Base-by-base conservation (phyloP, 2,888 invertebrate species). In the Apoda limacodes region DNA sequence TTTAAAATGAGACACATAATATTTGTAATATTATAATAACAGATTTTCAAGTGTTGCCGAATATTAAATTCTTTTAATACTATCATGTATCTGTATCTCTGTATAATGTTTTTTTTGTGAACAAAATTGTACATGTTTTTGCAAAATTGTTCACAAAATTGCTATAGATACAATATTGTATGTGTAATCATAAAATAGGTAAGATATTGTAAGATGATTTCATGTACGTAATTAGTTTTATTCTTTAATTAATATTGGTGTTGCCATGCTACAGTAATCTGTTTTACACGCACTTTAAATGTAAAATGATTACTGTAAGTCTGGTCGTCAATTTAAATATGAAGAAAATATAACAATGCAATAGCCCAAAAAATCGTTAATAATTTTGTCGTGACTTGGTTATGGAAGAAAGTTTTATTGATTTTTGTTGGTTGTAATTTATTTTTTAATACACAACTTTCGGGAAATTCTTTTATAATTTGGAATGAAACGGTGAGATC, bases 11-110 rank as follows among this genome's bases (percentile, higher is more conserved):
- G n/a, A n/a, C n/a, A n/a, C n/a, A n/a, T n/a, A n/a, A n/a, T n/a
- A n/a, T n/a, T n/a, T n/a, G n/a, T n/a, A n/a, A n/a, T 5, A 17
- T 17, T 40, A 44, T 32, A 40, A 37, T 60, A 61, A 56, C 49
- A 50, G 75, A 75, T 76, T 78, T 76, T 78, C 78, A 78, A 78
- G 78, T 80, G 80, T 80, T 80, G 80, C 80, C 62, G 76, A 76
- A 76, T 75, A 76, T 61, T 60, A 66, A 67, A 70, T 74, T 64
- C 65, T 74, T 76, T 74, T 17, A 17, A 17, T 17, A 75, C 71
- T 74, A 66, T 66, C 70, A 62, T 76, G 64, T 78, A 71, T 63
- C 68, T 70, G 71, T 65, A 6, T 55, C 60, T 78, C 74, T 75
- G 76, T 55, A 42, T 40, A 58, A 51, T 47, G 7, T 5, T 6